These are phyloP conservation scores for Atlantisia rogersi DNA, from an alignment of 2,113 vertebrate genomes.

Conservation along the genomic window DNA sequence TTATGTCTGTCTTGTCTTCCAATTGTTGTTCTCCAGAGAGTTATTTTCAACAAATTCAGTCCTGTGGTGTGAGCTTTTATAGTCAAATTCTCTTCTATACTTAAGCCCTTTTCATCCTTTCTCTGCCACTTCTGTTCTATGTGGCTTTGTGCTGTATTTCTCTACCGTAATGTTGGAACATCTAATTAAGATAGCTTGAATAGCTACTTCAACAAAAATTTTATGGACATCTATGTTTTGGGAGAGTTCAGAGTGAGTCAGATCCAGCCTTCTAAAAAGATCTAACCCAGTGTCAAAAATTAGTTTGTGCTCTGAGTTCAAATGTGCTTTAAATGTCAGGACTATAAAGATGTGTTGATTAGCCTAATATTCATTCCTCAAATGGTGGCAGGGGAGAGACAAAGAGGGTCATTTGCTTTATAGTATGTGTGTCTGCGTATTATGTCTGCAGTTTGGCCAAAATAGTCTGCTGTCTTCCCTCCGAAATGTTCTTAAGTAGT, in stretches of 20 bases:
- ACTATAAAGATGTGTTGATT: background rate
- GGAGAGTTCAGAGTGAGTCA: background rate
- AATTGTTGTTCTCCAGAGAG: background rate
- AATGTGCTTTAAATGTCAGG: background rate
- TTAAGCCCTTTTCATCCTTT: background rate
- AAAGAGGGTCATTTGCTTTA: background rate
- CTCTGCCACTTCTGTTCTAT: background rate
- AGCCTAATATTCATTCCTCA: background rate
- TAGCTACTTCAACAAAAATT: background rate
- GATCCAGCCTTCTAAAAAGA: background rate
- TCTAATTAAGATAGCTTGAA: background rate
- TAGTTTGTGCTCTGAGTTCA: background rate
- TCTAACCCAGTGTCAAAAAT: background rate
- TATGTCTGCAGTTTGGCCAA: background rate
- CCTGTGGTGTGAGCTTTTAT: background rate
- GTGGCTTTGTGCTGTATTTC: background rate
- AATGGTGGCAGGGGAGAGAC: background rate
- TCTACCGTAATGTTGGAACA: background rate
- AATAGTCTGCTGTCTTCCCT: background rate
- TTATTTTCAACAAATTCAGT: background rate
- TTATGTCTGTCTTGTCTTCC: background rate
- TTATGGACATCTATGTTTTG: background rate
- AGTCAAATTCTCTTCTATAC: background rate
- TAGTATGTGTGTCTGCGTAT: background rate
- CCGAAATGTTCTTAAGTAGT: background rate